These are phyloP conservation scores for Neoitamus cyanurus DNA, from an alignment of 2,888 invertebrate genomes.

Conservation along the genomic window DNA sequence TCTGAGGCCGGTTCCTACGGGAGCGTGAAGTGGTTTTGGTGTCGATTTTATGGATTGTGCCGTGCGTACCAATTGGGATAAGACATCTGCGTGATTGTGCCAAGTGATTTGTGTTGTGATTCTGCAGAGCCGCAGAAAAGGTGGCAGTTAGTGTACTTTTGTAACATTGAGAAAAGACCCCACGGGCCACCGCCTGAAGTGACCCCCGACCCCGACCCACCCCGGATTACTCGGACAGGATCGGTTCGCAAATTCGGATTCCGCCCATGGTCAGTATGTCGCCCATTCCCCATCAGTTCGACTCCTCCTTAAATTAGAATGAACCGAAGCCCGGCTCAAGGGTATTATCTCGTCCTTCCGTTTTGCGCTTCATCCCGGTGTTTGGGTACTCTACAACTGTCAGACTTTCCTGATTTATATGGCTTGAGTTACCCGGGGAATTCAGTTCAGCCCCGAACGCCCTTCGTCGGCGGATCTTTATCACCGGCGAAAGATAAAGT, in stretches of 20 bases:
- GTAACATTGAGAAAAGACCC: neutral
- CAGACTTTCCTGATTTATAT: constrained; percentile 12
- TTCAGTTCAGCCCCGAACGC: neutral
- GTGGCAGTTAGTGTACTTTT: neutral
- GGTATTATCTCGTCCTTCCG: neutral
- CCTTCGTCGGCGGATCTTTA: constrained; percentile 30
- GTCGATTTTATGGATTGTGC: constrained; percentile 1
- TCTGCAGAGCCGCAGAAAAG: neutral
- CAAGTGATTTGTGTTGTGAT: constrained; percentile 39
- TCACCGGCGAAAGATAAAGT: constrained; percentile 31
- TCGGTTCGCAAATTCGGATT: neutral
- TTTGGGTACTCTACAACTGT: neutral
- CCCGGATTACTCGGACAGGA: neutral
- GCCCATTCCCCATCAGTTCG: neutral
- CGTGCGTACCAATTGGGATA: constrained; percentile 21
- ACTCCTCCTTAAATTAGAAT: neutral
- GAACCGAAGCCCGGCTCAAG: neutral
- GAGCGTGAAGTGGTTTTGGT: constrained; percentile 40
- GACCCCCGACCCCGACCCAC: neutral
- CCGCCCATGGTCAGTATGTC: neutral
- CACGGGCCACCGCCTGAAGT: neutral
- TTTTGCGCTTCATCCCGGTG: neutral
- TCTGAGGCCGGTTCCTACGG: constrained; percentile 63
- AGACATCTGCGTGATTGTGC: constrained; percentile 37
- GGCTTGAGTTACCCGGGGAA: constrained; percentile 11